Base-by-base conservation (phyloP, 2,888 invertebrate genomes). In the Dasypolia templi region DNA sequence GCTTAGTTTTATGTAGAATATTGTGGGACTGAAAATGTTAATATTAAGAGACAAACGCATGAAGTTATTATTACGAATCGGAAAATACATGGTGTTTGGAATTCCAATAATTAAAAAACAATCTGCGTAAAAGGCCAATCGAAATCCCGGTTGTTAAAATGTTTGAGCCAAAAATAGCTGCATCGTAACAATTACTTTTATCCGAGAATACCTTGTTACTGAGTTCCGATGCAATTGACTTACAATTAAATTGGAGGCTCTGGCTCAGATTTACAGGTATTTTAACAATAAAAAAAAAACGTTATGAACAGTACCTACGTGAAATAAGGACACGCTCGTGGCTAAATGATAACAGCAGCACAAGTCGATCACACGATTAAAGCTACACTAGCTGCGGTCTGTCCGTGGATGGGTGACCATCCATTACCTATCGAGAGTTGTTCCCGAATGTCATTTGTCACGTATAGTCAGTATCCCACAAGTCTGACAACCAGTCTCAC, bases 101-200 rank as follows among this genome's bases (percentile, higher is more conserved):
- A 75, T 65, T 53, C 14, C 51, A 49, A 55, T 81, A 42, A 61
- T 61, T 75, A 77, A 65, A 55, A n/a, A 77, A 75, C 42, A 75
- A 80, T 77, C 39, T 64, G 32, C 51, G 75, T 51, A 53, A 64
- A 74, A 64, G 51, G 51, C 32, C 73, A 72, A 72, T 59, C 75
- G 32, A 59, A 80, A 39, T 49, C 6, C 26, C n/a, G 39, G 32
- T 59, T 46, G 63, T 74, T 64, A 73, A 63, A 22, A 14, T 22
- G 22, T 63, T 80, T 44, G 49, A 26, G 12, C 35, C 1, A 49
- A 58, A 79, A 39, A 39, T 46, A 17, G 22, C 51, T 14, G 32
- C 81, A 80, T 77, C 58, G 80, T 77, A 63, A 63, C 72, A 73
- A 79, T 63, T 0, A 32, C n/a, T 51, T 74, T 79, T 35, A n/a